Evolutionary conservation across 2,888 invertebrate species (phyloP).

Genomic region (Phymatocera aterrima): DNA sequence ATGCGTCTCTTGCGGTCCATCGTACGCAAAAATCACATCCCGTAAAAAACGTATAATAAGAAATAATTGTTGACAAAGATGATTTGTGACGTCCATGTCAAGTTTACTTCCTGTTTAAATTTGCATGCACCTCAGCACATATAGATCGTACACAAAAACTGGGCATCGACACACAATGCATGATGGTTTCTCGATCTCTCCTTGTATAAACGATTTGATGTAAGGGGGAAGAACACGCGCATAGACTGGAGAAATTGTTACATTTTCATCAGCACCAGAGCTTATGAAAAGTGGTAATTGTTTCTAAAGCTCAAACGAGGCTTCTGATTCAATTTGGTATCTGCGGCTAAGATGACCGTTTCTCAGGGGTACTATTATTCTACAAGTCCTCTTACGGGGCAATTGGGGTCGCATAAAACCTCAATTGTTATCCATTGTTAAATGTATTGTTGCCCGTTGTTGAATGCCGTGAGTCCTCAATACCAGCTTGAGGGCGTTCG

Average conservation of each 20-base stretch:
- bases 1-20: conserved; percentile 3
- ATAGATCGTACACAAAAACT: not conserved
- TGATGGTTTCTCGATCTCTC: not conserved
- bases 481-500: no score
- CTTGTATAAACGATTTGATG: not conserved
- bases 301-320: not conserved
- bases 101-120: not conserved
- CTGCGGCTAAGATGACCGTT: not conserved
- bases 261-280: not conserved
- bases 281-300: not conserved
- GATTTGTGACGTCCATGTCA: not conserved
- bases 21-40: not conserved
- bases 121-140: not conserved
- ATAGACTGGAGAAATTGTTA: not conserved
- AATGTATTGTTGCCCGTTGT: no score
- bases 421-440: no score
- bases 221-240: not conserved
- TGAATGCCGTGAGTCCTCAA: no score
- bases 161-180: not conserved
- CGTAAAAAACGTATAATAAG: not conserved
- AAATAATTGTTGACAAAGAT: not conserved
- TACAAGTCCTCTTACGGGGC: not conserved
- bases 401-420: no score
- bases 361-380: no score
- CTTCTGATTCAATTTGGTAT: not conserved